A percentile compares a stretch with the other conserved stretches of the same genome.
Evolutionary conservation across 2,797 vertebrate species (phyloP).

Genomic region (Rallus crepitans): DNA sequence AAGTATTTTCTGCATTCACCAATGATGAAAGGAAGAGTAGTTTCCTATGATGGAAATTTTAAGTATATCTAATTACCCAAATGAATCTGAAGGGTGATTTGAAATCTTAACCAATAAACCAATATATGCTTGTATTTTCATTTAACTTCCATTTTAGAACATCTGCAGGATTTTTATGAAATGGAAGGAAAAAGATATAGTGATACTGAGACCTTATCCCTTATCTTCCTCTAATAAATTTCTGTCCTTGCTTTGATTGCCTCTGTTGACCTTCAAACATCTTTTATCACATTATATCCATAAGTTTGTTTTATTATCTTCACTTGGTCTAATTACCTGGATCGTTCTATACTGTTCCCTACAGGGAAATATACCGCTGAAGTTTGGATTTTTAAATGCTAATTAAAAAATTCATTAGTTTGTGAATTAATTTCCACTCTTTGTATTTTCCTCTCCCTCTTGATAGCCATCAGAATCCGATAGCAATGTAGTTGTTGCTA

Average conservation of each 20-base stretch:
- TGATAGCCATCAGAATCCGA: constrained; percentile 69
- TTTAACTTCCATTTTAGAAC: constrained; percentile 30
- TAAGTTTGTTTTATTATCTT: constrained; percentile 77
- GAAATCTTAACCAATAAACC: background rate
- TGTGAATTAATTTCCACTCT: constrained; percentile 78
- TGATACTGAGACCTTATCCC: background rate
- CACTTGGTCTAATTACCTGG: constrained; percentile 77
- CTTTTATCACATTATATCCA: constrained; percentile 50
- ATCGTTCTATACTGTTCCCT: constrained; percentile 72
- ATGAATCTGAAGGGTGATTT: constrained; percentile 14
- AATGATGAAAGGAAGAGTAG: background rate
- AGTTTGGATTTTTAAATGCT: constrained; percentile 78
- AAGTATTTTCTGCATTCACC: background rate
- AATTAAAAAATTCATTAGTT: constrained; percentile 83
- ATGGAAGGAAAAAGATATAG: background rate
- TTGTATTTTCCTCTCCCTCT: constrained; percentile 64
- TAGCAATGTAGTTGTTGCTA: constrained; percentile 45
- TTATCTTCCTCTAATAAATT: background rate
- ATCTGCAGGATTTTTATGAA: background rate
- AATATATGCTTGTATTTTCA: background rate
- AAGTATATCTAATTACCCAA: constrained; percentile 2
- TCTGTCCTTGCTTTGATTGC: constrained; percentile 36
- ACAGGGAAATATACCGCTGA: constrained; percentile 73
- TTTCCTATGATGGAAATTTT: background rate
- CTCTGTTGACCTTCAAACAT: constrained; percentile 73